Base-by-base conservation (phyloP, 2,888 invertebrate species). In the Lepidonotus clava region DNA sequence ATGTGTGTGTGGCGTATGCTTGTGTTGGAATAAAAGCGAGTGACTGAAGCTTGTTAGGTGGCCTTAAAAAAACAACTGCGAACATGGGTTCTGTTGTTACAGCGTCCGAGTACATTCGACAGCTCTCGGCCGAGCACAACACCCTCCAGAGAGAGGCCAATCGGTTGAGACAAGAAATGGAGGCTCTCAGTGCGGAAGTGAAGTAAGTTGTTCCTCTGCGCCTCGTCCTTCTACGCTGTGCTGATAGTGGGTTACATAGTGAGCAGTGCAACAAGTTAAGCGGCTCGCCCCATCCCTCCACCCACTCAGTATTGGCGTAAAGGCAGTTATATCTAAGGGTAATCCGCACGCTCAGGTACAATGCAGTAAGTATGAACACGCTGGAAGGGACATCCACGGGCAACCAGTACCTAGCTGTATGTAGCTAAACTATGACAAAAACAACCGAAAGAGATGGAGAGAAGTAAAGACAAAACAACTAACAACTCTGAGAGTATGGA, bases 41-140 rank as follows among this genome's bases (percentile, higher is more conserved):
- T 24, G 80, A 41, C 24, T 46, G 28, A 46, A 41, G 80, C 80
- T 80, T 80, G 80, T 46, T 80, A 80, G 80, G 80, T 80, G 51
- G 80, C 80, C 46, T 80, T 80, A 80, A 41, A 41, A 80, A 80
- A 80, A 24, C 41, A 80, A 80, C 51, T 80, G 41, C 46, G 51
- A 80, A 80, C 80, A 24, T 46, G 80, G 80, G 51, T 80, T 80
- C 80, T 80, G 80, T 80, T 80, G 80, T 80, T 80, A 80, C 61
- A 85, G 85, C 85, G 38, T 67, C 61, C 6, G 67, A 85, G 56
- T 41, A 85, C 85, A 56, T 53, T 76, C 51, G 76, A 36, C 67
- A 85, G 76, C 51, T 85, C 36, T 34, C 38, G 76, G 46, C 71
- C 36, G 85, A 85, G 76, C 40, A 38, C 46, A 18, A 46, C 67